phyloP scores from a whole-genome alignment of 1,140 invertebrate species.

The Papilio dardanus region DNA sequence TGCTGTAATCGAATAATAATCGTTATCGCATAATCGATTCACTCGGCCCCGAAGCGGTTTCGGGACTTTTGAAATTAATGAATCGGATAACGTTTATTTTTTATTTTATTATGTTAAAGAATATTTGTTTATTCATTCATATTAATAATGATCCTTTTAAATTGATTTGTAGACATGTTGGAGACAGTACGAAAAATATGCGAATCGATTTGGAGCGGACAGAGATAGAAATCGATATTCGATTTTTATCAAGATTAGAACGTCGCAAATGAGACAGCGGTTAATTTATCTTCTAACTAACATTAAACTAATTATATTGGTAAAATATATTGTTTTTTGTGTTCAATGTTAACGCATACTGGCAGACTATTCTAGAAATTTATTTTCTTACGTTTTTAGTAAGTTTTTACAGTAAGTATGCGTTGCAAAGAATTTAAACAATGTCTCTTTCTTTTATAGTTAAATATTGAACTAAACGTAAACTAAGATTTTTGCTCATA shows the following conservation, averaged over 20 bases:
- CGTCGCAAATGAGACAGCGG: neutral
- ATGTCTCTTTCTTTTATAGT: too few relatives aligned
- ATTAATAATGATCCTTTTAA: constrained; percentile 5
- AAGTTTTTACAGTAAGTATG: too few relatives aligned
- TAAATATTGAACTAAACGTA: too few relatives aligned
- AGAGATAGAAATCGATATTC: neutral
- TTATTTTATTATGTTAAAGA: constrained; percentile 24
- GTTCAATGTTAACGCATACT: too few relatives aligned
- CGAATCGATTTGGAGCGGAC: neutral
- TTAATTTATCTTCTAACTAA: neutral
- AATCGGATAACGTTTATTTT: constrained; percentile 44
- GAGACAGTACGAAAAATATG: neutral
- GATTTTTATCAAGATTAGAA: neutral
- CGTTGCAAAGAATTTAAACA: too few relatives aligned
- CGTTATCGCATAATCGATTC: constrained; percentile 68
- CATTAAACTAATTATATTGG: too few relatives aligned
- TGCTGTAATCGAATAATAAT: constrained; percentile 71
- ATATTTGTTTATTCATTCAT: constrained; percentile 37
- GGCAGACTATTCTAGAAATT: too few relatives aligned
- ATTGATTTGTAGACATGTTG: neutral
- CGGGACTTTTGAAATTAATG: constrained; percentile 61
- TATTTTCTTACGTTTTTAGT: too few relatives aligned
- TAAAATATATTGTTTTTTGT: too few relatives aligned
- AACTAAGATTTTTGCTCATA: too few relatives aligned
- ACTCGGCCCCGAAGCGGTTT: constrained; percentile 56